A percentile compares a stretch with the other conserved stretches of the same genome.
Conservation (phyloP, 2,113 vertebrate genomes). For the Esox niger region DNA sequence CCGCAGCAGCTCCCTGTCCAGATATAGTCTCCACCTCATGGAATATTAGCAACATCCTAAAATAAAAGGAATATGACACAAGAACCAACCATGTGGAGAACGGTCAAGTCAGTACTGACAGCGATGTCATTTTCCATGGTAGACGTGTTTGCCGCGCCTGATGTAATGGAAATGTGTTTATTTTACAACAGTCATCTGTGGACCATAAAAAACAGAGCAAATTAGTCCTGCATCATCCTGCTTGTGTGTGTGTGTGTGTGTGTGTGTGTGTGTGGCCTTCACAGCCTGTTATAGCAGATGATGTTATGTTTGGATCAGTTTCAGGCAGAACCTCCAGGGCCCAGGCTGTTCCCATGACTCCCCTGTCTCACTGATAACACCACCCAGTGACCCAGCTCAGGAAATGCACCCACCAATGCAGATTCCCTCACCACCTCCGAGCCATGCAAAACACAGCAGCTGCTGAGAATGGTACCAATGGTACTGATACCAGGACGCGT, state of each 20-base stretch:
- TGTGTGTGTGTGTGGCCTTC: neutral
- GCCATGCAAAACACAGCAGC: constrained; percentile 66
- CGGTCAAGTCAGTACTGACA: neutral
- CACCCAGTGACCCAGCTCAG: neutral
- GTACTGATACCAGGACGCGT: too few relatives aligned
- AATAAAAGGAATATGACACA: neutral
- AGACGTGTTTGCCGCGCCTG: neutral
- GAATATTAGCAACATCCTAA: constrained; percentile 4
- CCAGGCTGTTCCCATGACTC: neutral
- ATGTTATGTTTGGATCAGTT: constrained; percentile 40
- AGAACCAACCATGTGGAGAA: neutral
- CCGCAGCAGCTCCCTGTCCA: neutral
- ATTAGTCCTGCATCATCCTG: constrained; percentile 13
- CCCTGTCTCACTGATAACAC: neutral
- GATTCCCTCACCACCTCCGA: constrained; percentile 37
- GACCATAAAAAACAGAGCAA: constrained; percentile 10
- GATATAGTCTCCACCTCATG: neutral
- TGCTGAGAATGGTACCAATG: constrained; percentile 72
- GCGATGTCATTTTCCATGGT: neutral
- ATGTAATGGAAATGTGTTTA: constrained; percentile 15
- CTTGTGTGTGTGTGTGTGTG: constrained; percentile 3
- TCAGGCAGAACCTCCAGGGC: constrained; percentile 35
- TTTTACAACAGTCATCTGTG: constrained; percentile 6
- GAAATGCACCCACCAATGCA: neutral
- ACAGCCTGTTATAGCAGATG: constrained; percentile 33